Conservation (phyloP, 37 sponge, comb jelly and placozoan species). For the Axinella damicornis region DNA sequence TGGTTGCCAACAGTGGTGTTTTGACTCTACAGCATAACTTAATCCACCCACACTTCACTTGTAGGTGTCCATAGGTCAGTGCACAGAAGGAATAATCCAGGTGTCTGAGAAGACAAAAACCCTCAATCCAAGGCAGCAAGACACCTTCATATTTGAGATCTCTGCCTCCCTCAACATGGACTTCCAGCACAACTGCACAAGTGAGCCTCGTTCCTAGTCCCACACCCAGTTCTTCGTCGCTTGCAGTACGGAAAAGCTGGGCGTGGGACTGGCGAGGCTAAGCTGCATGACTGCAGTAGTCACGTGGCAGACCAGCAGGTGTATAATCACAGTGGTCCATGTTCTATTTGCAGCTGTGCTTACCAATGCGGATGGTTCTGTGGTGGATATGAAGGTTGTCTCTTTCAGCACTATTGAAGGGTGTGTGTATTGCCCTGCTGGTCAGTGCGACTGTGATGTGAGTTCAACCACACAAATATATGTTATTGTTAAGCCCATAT, state of each 20-base stretch:
- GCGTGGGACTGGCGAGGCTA: too few relatives aligned
- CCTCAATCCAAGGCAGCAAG: conserved; percentile 65
- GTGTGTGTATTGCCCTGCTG: conserved; percentile 78
- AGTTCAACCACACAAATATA: not conserved
- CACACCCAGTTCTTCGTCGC: not conserved
- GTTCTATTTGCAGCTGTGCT: conserved; percentile 69
- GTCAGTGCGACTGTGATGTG: conserved; percentile 71
- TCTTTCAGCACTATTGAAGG: conserved; percentile 53
- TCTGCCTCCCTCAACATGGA: conserved; percentile 68
- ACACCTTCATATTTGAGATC: conserved; percentile 55
- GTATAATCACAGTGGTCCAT: too few relatives aligned
- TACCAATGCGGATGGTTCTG: conserved; percentile 54
- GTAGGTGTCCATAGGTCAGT: not conserved
- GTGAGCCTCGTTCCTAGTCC: conserved; percentile 26
- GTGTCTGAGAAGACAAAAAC: conserved; percentile 62
- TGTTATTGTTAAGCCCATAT: too few relatives aligned
- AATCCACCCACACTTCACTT: not conserved
- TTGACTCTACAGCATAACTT: too few relatives aligned
- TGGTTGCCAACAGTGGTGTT: too few relatives aligned
- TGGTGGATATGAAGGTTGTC: conserved; percentile 53
- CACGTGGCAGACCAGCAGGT: too few relatives aligned
- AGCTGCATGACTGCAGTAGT: too few relatives aligned
- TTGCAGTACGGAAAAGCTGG: too few relatives aligned
- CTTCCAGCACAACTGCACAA: conserved; percentile 71
- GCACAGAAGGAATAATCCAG: conserved; percentile 79